phyloP scores from a whole-genome alignment of 1,140 invertebrate species.

The Diorhabda elongata region DNA sequence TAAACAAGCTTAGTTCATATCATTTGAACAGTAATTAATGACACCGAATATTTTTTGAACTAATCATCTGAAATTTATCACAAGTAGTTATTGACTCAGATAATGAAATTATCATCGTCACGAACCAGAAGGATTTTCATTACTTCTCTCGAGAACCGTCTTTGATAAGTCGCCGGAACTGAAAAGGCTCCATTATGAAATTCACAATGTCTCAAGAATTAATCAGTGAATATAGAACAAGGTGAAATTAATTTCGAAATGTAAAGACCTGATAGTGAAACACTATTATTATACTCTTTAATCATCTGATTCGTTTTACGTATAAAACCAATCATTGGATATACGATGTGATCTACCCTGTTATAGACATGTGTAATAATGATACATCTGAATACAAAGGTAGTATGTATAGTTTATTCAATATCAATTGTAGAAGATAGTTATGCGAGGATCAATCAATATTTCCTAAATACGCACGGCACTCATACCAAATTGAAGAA shows the following conservation, averaged over 20 bases:
- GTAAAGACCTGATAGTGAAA: background rate
- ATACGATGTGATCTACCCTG: no score
- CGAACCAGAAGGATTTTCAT: background rate
- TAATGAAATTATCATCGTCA: slow-evolving; percentile 2
- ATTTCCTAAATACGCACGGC: no score
- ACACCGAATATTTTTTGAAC: background rate
- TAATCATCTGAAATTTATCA: background rate
- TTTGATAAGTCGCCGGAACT: background rate
- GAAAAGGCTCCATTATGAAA: background rate
- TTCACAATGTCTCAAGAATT: background rate
- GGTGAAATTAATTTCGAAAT: slow-evolving; percentile 1
- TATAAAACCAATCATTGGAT: no score
- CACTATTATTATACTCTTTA: no score
- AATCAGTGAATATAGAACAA: background rate
- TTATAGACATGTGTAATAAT: no score
- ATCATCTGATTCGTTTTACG: no score
- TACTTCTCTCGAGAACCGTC: background rate
- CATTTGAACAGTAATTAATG: background rate
- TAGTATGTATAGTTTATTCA: no score
- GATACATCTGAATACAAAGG: no score
- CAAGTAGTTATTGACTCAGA: background rate
- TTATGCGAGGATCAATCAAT: no score
- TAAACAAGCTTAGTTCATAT: background rate
- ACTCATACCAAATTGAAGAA: no score
- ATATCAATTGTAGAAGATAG: no score